phyloP scores from a whole-genome alignment of 2,888 invertebrate species.

The Herminia tarsipennalis region DNA sequence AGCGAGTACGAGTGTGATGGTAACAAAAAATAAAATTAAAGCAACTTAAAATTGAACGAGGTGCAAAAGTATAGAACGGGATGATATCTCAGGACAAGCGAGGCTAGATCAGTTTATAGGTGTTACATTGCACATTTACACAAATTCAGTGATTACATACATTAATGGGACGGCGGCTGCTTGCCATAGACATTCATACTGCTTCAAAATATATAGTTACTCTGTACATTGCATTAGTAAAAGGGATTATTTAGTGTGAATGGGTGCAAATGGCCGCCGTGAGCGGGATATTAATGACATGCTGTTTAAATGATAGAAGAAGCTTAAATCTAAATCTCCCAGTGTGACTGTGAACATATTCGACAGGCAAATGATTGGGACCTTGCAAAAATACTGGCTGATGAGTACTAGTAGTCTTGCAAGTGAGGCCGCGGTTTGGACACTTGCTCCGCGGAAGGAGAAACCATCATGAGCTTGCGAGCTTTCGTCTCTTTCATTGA shows the following conservation, averaged over 20 bases:
- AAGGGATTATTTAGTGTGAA: conserved; percentile 32
- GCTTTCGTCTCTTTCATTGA: neutral
- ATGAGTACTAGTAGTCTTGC: conserved; percentile 73
- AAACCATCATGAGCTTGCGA: conserved; percentile 45
- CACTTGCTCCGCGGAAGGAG: conserved; percentile 56
- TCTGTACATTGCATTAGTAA: neutral
- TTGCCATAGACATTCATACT: conserved; percentile 41
- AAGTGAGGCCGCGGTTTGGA: conserved; percentile 71
- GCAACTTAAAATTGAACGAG: conserved; percentile 85
- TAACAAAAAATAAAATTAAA: conserved; percentile 76
- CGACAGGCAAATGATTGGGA: conserved; percentile 78
- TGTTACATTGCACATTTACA: conserved; percentile 83
- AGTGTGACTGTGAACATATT: conserved; percentile 78
- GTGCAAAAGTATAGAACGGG: conserved; percentile 83
- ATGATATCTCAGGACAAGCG: conserved; percentile 84
- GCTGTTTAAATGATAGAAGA: conserved; percentile 78
- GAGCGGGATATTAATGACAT: conserved; percentile 79
- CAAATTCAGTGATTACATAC: conserved; percentile 75
- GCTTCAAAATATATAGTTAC: conserved; percentile 2
- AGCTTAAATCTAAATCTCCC: conserved; percentile 82
- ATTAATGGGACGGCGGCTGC: conserved; percentile 58
- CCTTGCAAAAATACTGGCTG: conserved; percentile 79
- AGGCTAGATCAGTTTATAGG: conserved; percentile 81
- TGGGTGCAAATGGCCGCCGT: conserved; percentile 59
- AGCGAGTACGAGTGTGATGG: conserved; percentile 81